phyloP scores from a whole-genome alignment of 2,113 vertebrate species.

The Manacus vitellinus region DNA sequence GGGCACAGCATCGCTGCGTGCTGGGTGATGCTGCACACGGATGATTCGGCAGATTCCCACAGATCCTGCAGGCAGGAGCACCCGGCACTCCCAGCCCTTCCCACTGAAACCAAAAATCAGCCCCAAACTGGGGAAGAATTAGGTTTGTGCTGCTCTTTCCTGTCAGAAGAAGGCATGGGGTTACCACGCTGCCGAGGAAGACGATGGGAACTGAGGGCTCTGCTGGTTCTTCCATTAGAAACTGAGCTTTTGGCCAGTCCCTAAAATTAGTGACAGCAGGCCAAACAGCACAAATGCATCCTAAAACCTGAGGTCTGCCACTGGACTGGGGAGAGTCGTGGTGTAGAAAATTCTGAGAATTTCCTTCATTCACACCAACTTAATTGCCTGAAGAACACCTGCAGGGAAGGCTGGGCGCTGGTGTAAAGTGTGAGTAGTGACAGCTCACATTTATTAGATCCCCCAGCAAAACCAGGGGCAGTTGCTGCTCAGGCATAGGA shows the following conservation, averaged over 20 bases:
- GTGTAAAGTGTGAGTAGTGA: neutral
- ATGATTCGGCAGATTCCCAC: neutral
- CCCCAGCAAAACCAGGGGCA: neutral
- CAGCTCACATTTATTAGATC: neutral
- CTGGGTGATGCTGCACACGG: fast-evolving
- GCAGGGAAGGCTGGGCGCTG: neutral
- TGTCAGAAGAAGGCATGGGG: fast-evolving
- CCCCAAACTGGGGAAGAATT: fast-evolving
- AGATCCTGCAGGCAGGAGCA: neutral
- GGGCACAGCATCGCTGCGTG: neutral
- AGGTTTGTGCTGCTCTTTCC: fast-evolving
- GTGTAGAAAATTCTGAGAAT: neutral
- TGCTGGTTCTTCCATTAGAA: neutral
- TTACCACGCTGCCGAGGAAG: fast-evolving
- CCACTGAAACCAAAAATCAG: fast-evolving
- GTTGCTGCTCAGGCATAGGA: fast-evolving
- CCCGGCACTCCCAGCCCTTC: fast-evolving
- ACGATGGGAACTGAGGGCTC: fast-evolving
- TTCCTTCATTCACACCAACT: neutral
- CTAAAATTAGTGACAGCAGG: neutral
- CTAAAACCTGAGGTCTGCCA: fast-evolving
- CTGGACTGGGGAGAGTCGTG: fast-evolving
- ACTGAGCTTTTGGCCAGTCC: fast-evolving
- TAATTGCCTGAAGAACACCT: conserved; percentile 1
- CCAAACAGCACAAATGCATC: neutral